Evolutionary conservation across 2,113 vertebrate genomes (phyloP).

Genomic region (Felis chaus): DNA sequence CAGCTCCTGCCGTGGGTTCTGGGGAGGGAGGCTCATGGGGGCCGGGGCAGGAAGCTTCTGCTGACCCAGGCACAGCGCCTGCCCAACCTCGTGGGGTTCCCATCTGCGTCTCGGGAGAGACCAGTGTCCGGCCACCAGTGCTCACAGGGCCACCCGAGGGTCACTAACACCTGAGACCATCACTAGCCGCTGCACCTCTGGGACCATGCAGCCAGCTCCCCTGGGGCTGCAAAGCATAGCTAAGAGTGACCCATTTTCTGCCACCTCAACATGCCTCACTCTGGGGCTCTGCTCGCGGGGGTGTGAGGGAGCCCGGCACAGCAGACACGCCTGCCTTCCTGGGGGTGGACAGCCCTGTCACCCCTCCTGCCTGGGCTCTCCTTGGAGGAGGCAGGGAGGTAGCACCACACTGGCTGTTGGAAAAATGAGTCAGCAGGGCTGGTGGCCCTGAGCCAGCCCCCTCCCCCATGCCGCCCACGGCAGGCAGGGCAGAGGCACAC

Average conservation of each 20-base stretch:
- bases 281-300: not conserved
- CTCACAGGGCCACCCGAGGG: rapidly evolving
- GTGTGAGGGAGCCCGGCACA: rapidly evolving
- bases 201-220: not conserved
- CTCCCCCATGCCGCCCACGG: not conserved
- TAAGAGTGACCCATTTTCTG: not conserved
- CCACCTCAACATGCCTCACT: rapidly evolving
- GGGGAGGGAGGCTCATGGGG: not conserved
- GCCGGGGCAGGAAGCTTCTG: not conserved
- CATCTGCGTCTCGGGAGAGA: not conserved
- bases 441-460: not conserved
- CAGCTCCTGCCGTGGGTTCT: not conserved
- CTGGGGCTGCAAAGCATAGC: not conserved
- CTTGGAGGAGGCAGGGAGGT: not conserved
- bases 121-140: rapidly evolving
- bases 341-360: not conserved
- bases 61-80: not conserved
- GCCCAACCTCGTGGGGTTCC: not conserved
- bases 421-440: not conserved
- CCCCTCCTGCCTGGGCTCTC: not conserved
- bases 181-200: rapidly evolving
- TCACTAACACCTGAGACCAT: rapidly evolving
- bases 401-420: not conserved
- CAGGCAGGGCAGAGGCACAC: rapidly evolving
- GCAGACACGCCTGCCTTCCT: not conserved